Evolutionary conservation across 2,888 invertebrate species (phyloP), one percentile per base, ranked within the genome.

Genomic region (Geotrupes spiniger): DNA sequence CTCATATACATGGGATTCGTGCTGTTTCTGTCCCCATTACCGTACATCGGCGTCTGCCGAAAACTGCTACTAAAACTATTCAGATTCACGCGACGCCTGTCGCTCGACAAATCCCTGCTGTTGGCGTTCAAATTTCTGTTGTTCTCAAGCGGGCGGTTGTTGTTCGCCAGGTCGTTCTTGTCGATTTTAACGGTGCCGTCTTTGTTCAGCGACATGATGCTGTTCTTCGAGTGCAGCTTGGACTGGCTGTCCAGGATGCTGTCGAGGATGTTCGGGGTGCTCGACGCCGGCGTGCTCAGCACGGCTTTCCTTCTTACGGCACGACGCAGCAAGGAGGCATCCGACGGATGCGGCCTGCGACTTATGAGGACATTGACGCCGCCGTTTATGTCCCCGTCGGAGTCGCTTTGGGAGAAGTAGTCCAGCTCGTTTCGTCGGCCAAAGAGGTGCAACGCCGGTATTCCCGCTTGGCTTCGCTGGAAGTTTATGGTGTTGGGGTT

Each of bases 231-330:
- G 65, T 86, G 85, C 72, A 88, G 80, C 49, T 82, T 75, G 40
- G 83, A 78, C 68, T 89, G 89, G 57, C 81, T 78, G 53, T 82
- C 81, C 61, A 90, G 72, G 57, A 90, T 89, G 60, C 78, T 81
- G 21, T 81, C 82, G 3, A 90, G 72, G 5, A 90, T 62, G 71
- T 89, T 73, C 6, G 76, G 73, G n/a, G 78, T 65, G 1, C 72
- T 52, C 14, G 75, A 72, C 55, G 67, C 72, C 12, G 76, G 65
- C 28, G 75, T 74, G 5, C 76, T 70, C 33, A 73, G 58, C 5
- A 27, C 59, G 66, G 74, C 73, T 64, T 82, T 82, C 49, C 79
- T 70, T 49, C 79, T 69, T 2, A 63, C 62, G 9, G 61, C 53
- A 37, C 70, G 52, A 12, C 70, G 58, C 27, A 68, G 49, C 4